Percentiles rank a stretch among this genome's conserved stretches.
These are phyloP conservation scores for Polietes domitor DNA, from an alignment of 2,888 invertebrate genomes.

Conservation along the genomic window DNA sequence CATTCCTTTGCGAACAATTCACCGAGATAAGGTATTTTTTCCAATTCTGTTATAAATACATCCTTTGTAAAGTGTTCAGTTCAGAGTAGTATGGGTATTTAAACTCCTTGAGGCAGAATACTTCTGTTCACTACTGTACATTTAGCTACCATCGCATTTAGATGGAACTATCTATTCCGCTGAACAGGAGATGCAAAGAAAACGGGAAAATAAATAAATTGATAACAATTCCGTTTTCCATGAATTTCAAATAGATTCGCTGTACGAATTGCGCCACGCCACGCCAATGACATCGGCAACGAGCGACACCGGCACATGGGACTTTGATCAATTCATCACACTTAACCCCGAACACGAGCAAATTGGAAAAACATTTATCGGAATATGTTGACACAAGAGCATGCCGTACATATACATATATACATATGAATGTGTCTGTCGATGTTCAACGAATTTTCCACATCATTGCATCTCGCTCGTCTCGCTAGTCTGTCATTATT, in stretches of 20 bases:
- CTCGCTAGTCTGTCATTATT: background rate
- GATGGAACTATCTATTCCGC: background rate
- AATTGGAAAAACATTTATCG: slow-evolving; percentile 20
- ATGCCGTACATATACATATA: too few species aligned
- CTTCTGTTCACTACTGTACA: background rate
- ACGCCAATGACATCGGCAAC: slow-evolving; percentile 19
- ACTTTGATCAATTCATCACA: slow-evolving; percentile 19
- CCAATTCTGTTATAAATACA: background rate
- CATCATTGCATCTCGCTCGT: too few species aligned
- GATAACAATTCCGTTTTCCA: slow-evolving; percentile 53
- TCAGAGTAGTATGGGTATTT: too few species aligned
- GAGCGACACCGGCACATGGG: background rate
- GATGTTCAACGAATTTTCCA: background rate
- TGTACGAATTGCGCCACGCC: too few species aligned
- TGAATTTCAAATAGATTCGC: slow-evolving; percentile 56
- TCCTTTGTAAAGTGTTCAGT: background rate
- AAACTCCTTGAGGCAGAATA: too few species aligned
- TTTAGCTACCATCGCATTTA: background rate
- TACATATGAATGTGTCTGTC: background rate
- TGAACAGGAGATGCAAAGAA: slow-evolving; percentile 2
- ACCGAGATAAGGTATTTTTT: background rate
- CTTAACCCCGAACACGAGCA: background rate
- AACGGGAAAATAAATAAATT: slow-evolving; percentile 48
- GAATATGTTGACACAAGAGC: background rate
- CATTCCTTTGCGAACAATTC: background rate